Percentiles rank a stretch among this genome's conserved stretches.
Evolutionary conservation across 1,140 invertebrate species (phyloP).

Genomic region (Temnothorax nylanderi): DNA sequence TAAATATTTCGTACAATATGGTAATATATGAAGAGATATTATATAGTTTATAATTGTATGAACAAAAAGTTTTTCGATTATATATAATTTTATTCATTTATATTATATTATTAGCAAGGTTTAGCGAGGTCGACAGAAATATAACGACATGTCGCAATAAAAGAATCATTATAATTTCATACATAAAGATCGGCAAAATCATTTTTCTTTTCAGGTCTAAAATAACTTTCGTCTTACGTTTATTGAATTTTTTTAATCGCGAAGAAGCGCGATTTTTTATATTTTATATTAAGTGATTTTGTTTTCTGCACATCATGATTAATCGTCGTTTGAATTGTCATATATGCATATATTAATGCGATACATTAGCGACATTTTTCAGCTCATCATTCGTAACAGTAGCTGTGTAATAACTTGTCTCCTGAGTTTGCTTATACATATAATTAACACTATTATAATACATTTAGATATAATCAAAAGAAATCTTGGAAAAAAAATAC

Average conservation of each 20-base stretch:
- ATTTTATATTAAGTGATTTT: constrained; percentile 32
- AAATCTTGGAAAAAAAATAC: constrained; percentile 34
- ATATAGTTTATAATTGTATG: constrained; percentile 40
- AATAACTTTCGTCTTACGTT: constrained; percentile 60
- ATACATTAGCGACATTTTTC: constrained; percentile 27
- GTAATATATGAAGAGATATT: not conserved
- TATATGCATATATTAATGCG: constrained; percentile 11
- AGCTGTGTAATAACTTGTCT: constrained; percentile 48
- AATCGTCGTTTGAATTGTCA: constrained; percentile 39
- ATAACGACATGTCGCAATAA: constrained; percentile 24
- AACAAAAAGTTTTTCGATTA: constrained; percentile 17
- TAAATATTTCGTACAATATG: constrained; percentile 28
- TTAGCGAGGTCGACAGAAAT: constrained; percentile 6
- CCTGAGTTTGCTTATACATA: constrained; percentile 46
- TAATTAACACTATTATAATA: constrained; percentile 49
- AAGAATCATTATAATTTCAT: constrained; percentile 50
- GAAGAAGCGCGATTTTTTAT: not conserved
- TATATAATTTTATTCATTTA: constrained; percentile 47
- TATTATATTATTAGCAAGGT: constrained; percentile 42
- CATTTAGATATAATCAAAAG: constrained; percentile 50
- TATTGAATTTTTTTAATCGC: constrained; percentile 13
- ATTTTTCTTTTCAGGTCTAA: constrained; percentile 20
- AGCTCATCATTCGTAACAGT: constrained; percentile 35
- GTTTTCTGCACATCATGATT: constrained; percentile 5
- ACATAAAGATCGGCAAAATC: constrained; percentile 38